Evolutionary conservation across 2,888 invertebrate species (phyloP), one percentile per base, ranked within the genome.

Genomic region (Callyntrura guangdongensis): DNA sequence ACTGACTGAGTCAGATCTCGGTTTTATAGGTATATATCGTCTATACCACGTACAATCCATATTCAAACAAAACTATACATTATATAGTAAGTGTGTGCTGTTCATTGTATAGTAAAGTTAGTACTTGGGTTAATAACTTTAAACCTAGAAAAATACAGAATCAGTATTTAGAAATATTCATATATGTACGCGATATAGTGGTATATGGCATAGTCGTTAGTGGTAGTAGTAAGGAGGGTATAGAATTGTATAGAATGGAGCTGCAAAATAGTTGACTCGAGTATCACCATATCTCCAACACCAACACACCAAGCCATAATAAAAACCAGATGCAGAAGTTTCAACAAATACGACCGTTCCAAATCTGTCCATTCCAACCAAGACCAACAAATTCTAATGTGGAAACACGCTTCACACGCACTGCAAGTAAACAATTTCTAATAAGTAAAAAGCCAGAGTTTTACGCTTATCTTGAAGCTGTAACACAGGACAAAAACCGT

Each of bases 351-450:
- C 79, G 27, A 25, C 17, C 77, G n/a, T 79, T 56, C 27, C 56
- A 79, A 79, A 79, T 79, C 79, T 79, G 79, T 56, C 56, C 79
- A 79, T 79, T 56, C 56, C 53, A 77, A 20, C 27, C 25, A 79
- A 56, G 79, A 56, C 53, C 56, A 56, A 79, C n/a, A 36, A 56
- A 59, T 56, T 45, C 27, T 79, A 79, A 79, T 53, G 56, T 36
- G 56, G 56, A 59, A 79, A 77, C n/a, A 27, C 74, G 22, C 74
- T n/a, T n/a, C 36, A 36, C 36, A 36, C 36, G 36, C 36, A 36
- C 36, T 6, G 6, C 36, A 36, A 36, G 49, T 77, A 53, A 53
- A 77, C 77, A 77, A 53, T 77, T 77, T 77, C 49, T 77, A 72
- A 47, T 47, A 8, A 5, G 53, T 14, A 53, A 53, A 17, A 77